Evolutionary conservation across 2,797 vertebrate genomes (phyloP).

Genomic region (Naso thynnoides): DNA sequence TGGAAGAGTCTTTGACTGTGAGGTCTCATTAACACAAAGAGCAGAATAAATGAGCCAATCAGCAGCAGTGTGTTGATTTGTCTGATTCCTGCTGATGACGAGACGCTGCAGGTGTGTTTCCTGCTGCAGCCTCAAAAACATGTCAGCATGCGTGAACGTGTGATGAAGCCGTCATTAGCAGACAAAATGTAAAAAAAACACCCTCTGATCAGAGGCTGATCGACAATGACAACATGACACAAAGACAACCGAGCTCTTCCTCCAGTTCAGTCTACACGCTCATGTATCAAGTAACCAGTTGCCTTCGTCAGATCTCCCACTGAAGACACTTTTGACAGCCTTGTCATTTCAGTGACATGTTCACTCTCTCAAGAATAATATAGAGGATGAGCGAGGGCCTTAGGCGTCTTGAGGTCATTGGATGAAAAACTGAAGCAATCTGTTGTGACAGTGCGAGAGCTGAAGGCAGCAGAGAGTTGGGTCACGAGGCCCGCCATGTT

Average conservation of each 20-base stretch:
- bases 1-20: background rate
- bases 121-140: background rate
- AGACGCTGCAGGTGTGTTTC: conserved; percentile 27
- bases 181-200: no score
- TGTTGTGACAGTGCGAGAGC: background rate
- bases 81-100: background rate
- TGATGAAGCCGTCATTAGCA: no score
- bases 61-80: background rate
- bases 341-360: conserved; percentile 1
- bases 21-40: background rate
- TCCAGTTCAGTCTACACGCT: no score
- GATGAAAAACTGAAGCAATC: conserved; percentile 15
- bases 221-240: no score
- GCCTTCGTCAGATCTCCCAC: background rate
- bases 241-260: no score
- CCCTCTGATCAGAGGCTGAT: no score
- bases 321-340: background rate
- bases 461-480: background rate
- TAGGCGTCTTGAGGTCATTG: background rate
- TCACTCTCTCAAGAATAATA: no score
- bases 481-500: no score
- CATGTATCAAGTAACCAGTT: background rate
- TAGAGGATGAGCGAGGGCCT: background rate
- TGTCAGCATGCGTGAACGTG: no score
- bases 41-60: background rate